These are phyloP conservation scores for Numida meleagris DNA, from an alignment of 2,113 vertebrate genomes.

Conservation along the genomic window DNA sequence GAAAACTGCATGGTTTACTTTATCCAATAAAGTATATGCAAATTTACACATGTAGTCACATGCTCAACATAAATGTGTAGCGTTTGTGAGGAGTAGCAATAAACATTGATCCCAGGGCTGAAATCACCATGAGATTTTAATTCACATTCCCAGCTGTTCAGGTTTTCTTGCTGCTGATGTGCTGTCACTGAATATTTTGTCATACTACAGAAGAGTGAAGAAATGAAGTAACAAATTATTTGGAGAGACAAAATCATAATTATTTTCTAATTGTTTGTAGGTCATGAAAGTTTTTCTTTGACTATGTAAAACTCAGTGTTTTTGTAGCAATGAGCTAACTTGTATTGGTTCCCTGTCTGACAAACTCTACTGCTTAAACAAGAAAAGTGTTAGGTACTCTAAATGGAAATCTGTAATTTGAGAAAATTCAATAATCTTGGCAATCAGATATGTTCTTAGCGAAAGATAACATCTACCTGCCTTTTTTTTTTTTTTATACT, in stretches of 20 bases:
- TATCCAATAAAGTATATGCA: neutral
- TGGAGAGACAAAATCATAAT: neutral
- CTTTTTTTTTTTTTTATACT: neutral
- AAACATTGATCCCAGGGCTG: neutral
- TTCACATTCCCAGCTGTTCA: neutral
- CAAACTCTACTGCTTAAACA: neutral
- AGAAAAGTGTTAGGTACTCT: neutral
- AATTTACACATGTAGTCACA: neutral
- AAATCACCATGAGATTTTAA: neutral
- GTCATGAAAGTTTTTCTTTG: neutral
- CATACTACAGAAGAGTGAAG: neutral
- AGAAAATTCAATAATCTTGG: neutral
- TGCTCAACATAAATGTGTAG: neutral
- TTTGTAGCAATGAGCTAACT: neutral
- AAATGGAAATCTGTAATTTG: neutral
- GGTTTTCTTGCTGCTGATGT: neutral
- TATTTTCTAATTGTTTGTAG: conserved; percentile 30
- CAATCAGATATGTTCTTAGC: neutral
- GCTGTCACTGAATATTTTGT: neutral
- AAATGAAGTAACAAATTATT: neutral
- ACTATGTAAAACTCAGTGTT: neutral
- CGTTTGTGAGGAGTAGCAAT: neutral
- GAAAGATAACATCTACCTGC: neutral
- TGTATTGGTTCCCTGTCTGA: neutral
- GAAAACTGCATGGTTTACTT: neutral